These are phyloP conservation scores for Micromys minutus DNA, from an alignment of 2,113 vertebrate species.

Conservation along the genomic window DNA sequence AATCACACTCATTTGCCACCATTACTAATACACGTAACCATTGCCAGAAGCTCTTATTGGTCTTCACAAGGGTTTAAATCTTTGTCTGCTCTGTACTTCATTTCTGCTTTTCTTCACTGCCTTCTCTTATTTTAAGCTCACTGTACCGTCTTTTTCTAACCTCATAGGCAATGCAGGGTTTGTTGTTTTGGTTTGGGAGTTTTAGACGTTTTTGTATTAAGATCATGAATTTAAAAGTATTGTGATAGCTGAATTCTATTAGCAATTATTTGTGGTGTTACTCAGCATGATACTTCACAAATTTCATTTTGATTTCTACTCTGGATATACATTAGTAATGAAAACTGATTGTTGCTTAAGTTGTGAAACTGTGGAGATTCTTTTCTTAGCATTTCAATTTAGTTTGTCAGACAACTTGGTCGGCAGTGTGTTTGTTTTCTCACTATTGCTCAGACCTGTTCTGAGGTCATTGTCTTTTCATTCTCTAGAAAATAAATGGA, in stretches of 20 bases:
- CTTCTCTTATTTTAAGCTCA: constrained; percentile 19
- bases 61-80: not conserved
- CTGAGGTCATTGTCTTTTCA: not conserved
- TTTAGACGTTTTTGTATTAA: not conserved
- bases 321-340: not conserved
- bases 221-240: not conserved
- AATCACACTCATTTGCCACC: not conserved
- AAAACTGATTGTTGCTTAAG: not conserved
- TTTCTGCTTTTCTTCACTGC: not conserved
- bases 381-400: not conserved
- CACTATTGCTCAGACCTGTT: not conserved
- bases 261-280: not conserved
- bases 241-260: not conserved
- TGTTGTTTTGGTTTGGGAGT: not conserved
- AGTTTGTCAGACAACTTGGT: not conserved
- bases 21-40: not conserved
- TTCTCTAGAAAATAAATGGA: not conserved
- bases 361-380: not conserved
- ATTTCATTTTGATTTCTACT: constrained; percentile 14
- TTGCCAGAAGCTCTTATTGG: not conserved
- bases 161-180: not conserved
- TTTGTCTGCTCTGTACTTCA: not conserved
- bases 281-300: not conserved
- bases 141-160: not conserved
- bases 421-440: not conserved